Evolutionary conservation across 2,113 vertebrate species (phyloP).

Genomic region (Pteropus alecto): DNA sequence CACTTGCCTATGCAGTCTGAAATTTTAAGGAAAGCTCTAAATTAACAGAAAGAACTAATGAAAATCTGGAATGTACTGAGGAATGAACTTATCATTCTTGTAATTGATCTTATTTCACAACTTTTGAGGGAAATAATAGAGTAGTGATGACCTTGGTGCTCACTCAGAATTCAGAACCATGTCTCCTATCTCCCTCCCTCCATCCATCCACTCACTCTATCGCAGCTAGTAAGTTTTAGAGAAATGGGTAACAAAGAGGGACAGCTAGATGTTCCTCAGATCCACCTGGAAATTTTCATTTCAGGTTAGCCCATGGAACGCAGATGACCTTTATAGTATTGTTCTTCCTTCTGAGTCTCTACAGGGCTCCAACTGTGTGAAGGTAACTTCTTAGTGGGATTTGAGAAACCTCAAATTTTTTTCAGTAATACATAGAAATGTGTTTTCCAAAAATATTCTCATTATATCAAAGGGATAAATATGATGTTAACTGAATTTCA

Average conservation of each 20-base stretch:
- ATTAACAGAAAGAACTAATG: background rate
- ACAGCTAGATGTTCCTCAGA: background rate
- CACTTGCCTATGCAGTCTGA: background rate
- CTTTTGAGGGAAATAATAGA: background rate
- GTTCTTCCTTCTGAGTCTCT: background rate
- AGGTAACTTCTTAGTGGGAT: background rate
- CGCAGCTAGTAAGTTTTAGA: background rate
- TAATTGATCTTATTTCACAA: background rate
- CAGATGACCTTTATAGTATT: accelerated
- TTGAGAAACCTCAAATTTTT: background rate
- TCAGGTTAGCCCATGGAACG: background rate
- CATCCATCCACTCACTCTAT: too few species aligned
- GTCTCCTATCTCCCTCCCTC: background rate
- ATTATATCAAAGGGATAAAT: background rate
- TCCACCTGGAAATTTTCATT: background rate
- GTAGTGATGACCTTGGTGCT: accelerated
- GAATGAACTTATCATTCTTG: background rate
- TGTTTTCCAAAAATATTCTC: background rate
- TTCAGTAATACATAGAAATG: background rate
- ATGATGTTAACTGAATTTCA: background rate
- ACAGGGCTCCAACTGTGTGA: background rate
- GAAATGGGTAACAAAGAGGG: background rate
- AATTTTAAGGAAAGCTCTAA: background rate
- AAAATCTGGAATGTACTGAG: background rate
- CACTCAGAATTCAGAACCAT: background rate